Percentiles rank a stretch among this genome's conserved stretches.
Conservation (phyloP, 2,113 vertebrate genomes). For the Daphoenositta chrysoptera region DNA sequence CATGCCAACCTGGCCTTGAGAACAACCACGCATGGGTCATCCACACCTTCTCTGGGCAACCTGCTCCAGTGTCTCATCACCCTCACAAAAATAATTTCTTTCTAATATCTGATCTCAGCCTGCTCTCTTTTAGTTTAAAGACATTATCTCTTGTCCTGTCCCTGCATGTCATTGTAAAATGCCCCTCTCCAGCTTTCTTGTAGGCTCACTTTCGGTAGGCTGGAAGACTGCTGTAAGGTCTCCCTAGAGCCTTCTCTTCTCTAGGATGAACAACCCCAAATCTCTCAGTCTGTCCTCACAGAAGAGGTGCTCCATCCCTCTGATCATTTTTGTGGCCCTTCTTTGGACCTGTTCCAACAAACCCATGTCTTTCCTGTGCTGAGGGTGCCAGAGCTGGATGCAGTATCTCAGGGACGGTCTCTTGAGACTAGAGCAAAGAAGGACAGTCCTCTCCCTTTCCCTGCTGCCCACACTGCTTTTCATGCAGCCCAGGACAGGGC, state of each 20-base stretch:
- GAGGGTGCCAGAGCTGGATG: not conserved
- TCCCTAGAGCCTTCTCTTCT: not conserved
- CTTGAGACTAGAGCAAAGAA: not conserved
- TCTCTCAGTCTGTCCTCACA: not conserved
- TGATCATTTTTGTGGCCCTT: not conserved
- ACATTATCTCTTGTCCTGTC: not conserved
- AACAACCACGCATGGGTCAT: not conserved
- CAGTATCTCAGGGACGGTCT: not conserved
- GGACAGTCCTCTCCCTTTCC: not conserved
- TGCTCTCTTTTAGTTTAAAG: not conserved
- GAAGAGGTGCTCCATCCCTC: not conserved
- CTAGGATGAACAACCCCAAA: not conserved
- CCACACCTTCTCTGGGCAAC: not conserved
- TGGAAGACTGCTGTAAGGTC: not conserved
- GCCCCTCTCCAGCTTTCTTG: not conserved
- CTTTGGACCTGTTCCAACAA: not conserved
- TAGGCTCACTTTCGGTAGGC: not conserved
- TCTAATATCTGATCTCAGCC: not conserved
- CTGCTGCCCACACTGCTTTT: not conserved
- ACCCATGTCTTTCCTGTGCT: not conserved
- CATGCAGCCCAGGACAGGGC: not conserved
- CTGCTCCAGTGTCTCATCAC: not conserved
- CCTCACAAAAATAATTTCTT: not conserved
- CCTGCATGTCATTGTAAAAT: not conserved
- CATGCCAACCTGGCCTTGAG: not conserved